phyloP scores from a whole-genome alignment of 2,888 invertebrate genomes.

The Drosophila barbarae region DNA sequence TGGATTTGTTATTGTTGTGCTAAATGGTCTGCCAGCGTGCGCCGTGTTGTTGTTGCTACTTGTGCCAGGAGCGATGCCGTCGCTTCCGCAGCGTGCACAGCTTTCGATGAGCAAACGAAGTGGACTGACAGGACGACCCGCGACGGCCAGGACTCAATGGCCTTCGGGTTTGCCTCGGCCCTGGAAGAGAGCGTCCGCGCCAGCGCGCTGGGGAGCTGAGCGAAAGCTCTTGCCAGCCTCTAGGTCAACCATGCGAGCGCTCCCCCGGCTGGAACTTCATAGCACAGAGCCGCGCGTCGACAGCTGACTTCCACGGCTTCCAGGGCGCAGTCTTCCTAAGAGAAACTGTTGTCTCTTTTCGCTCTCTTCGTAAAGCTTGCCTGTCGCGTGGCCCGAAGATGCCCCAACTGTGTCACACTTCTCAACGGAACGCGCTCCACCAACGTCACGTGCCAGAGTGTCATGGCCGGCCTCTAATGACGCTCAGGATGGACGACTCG shows the following conservation, averaged over 20 bases:
- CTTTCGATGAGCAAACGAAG: conserved; percentile 76
- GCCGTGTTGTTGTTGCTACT: conserved; percentile 42
- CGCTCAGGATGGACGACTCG: conserved; percentile 18
- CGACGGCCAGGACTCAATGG: conserved; percentile 19
- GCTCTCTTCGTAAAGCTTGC: conserved; percentile 32
- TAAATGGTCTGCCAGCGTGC: conserved; percentile 13
- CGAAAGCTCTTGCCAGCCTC: conserved; percentile 50
- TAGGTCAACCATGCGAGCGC: conserved; percentile 53
- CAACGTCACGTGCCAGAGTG: conserved; percentile 63
- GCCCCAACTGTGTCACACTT: conserved; percentile 47
- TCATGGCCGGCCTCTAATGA: conserved; percentile 18
- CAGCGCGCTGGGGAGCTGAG: conserved; percentile 42
- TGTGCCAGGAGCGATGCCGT: conserved; percentile 22
- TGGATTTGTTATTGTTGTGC: conserved; percentile 37
- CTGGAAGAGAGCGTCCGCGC: conserved; percentile 52
- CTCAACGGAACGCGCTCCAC: conserved; percentile 54
- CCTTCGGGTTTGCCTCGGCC: conserved; percentile 48
- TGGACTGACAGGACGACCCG: conserved; percentile 69
- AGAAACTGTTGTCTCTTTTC: conserved; percentile 26
- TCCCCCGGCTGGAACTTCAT: conserved; percentile 31
- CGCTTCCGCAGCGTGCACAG: conserved; percentile 65
- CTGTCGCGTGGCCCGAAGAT: conserved; percentile 13
- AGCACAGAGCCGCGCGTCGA: conserved; percentile 4
- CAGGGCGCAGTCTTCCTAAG: conserved; percentile 45
- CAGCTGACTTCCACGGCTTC: conserved; percentile 52